phyloP scores from a whole-genome alignment of 1,140 invertebrate species.

The Nephila pilipes region DNA sequence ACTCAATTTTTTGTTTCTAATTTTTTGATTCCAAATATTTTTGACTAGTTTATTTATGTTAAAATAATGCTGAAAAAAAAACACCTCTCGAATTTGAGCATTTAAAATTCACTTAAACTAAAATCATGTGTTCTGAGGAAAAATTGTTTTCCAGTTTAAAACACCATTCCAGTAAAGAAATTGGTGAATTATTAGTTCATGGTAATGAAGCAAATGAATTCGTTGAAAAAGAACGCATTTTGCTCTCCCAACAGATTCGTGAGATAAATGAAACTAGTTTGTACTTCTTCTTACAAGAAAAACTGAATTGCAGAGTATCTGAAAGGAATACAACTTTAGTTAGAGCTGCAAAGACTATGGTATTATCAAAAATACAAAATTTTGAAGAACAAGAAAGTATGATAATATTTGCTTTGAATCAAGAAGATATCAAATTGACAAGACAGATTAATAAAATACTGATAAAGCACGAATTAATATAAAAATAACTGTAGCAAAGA shows the following conservation, averaged over 20 bases:
- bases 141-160: neutral
- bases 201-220: neutral
- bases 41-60: neutral
- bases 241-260: conserved; percentile 19
- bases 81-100: too few relatives aligned
- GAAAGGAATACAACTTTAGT: neutral
- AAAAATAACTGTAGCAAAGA: neutral
- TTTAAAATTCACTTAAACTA: neutral
- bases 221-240: conserved; percentile 33
- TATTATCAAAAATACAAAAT: neutral
- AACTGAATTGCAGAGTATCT: neutral
- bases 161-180: neutral
- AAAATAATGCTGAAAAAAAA: neutral
- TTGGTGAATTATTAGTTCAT: neutral
- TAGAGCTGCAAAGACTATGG: conserved; percentile 32
- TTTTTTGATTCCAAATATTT: neutral
- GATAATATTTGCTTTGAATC: conserved; percentile 42
- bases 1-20: neutral
- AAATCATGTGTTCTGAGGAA: neutral
- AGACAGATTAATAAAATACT: conserved; percentile 47
- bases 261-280: conserved; percentile 29
- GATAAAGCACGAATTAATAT: conserved; percentile 18
- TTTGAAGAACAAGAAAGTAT: conserved; percentile 29
- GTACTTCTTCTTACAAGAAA: conserved; percentile 6
- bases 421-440: conserved; percentile 30